Base-by-base conservation (phyloP, 2,888 invertebrate species). In the Leuctra nigra region DNA sequence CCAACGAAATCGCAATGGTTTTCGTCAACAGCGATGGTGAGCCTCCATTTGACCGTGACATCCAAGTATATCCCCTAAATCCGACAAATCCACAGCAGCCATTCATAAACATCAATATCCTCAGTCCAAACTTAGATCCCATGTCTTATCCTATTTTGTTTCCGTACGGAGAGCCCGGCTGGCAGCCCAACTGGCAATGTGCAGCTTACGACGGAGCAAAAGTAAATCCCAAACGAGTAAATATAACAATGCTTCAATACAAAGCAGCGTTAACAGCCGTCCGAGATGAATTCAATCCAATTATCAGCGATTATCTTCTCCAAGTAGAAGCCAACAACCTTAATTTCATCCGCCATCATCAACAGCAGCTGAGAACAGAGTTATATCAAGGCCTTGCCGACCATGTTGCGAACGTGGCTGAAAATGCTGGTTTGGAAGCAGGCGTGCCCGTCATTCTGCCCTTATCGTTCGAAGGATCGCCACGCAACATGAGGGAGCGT, bases 131-230 rank as follows among this genome's bases (percentile, higher is more conserved):
- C n/a, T n/a, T n/a, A n/a, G 29, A 29, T 11, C 7, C 29, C 29
- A 29, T 29, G 29, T 7, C 29, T 11, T 29, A 29, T 11, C 29
- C 29, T 29, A 7, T 29, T 7, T 11, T 29, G 7, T 29, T 29
- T 29, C 29, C 29, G 7, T 7, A 29, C 29, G 29, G 29, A 7
- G 29, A 29, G 29, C 29, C 29, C 7, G 29, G 29, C 29, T 29
- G 29, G 29, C 46, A 25, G n/a, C 36, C 36, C 59, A 59, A 46
- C 36, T 46, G 54, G 1, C n/a, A n/a, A n/a, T n/a, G n/a, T n/a
- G n/a, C n/a, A n/a, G 65, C 66, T 11, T n/a, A n/a, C n/a, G 50
- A 55, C 2, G 66, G 63, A 6, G 25, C 38, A 0, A n/a, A n/a
- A n/a, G n/a, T n/a, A n/a, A n/a, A n/a, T n/a, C n/a, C n/a, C n/a